phyloP scores from a whole-genome alignment of 2,113 vertebrate genomes.

The Proteles cristata region DNA sequence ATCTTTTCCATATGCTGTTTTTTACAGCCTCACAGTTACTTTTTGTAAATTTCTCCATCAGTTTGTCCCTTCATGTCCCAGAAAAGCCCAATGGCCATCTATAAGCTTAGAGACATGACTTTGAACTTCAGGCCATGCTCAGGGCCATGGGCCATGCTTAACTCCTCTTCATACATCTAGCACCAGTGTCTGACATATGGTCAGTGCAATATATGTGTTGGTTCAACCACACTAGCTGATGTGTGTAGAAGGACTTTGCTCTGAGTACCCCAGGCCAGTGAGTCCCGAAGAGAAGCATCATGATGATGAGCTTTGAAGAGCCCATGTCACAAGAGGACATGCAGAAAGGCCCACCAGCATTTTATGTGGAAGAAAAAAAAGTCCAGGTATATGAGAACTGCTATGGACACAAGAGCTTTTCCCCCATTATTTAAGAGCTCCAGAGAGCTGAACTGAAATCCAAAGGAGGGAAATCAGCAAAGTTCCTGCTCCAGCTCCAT shows the following conservation, averaged over 20 bases:
- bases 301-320: background rate
- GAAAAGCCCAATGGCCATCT: background rate
- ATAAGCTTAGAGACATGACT: background rate
- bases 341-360: background rate
- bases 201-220: background rate
- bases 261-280: background rate
- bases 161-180: background rate
- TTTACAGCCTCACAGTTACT: background rate
- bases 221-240: background rate
- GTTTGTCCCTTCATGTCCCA: background rate
- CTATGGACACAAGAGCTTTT: background rate
- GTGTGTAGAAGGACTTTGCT: background rate
- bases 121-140: background rate
- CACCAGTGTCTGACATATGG: background rate
- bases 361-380: background rate
- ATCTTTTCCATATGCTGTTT: background rate
- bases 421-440: background rate
- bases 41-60: background rate
- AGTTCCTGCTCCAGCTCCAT: background rate
- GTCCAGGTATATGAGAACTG: background rate
- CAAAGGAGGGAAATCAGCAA: background rate
- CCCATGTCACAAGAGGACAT: rapidly evolving
- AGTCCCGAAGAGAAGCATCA: background rate
- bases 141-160: background rate
- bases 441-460: background rate